Evolutionary conservation across 2,888 invertebrate genomes (phyloP), one percentile per base, ranked within the genome.

Genomic region (Chalcis sispes): DNA sequence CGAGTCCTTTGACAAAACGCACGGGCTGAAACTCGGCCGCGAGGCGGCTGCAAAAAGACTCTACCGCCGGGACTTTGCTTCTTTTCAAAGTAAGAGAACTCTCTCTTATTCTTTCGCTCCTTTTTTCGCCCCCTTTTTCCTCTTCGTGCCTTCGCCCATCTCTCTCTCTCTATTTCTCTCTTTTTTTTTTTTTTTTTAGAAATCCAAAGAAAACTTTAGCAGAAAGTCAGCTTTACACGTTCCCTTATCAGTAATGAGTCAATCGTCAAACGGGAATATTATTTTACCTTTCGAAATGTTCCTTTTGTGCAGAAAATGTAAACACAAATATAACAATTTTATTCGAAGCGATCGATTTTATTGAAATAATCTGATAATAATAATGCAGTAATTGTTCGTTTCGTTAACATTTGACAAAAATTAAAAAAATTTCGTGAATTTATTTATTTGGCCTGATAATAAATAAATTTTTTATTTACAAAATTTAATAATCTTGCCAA

Each of bases 1-100:
- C 48, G 72, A 72, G 72, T 77, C 69, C 69, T 77, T 77, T 77
- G 76, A 69, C 62, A 50, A 72, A 77, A 71, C 40, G 42, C 25
- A 23, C 29, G 13, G 50, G 64, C 70, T 46, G 46, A 72, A 77
- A 72, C 58, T 67, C 72, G 56, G 58, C 67, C 62, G 62, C 20
- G 48, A 40, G n/a, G 20, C 61, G 66, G n/a, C 58, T 48, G 73
- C 69, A 32, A 77, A 77, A 72, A 77, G 72, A 72, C 71, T 66
- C 72, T 58, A 56, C 56, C 69, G 76, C 56, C 50, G 76, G 69
- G 58, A 58, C 58, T 69, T 69, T 77, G 32, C 66, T 56, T 76
- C 66, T 40, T 67, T 71, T 67, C 72, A 72, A 69, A 72, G 58
- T 50, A 62, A 66, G 67, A 67, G 71, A 71, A 65, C 62, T 74